Base-by-base conservation (phyloP, 2,113 vertebrate genomes). In the Rhizomys pruinosus region DNA sequence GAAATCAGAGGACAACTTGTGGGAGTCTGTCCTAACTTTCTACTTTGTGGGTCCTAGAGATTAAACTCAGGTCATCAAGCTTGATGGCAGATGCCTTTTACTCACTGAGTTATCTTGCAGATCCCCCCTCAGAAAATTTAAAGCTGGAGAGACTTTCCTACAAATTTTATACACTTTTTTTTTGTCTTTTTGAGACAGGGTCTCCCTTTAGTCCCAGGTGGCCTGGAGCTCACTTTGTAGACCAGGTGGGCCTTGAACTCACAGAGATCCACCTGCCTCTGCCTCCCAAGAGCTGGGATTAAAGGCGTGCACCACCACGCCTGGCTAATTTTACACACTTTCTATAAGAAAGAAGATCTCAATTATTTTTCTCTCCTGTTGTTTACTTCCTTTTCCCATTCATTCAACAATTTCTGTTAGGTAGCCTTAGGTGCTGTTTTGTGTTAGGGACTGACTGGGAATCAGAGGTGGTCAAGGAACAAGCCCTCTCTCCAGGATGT, bases 111-210 rank as follows among this genome's bases (percentile, higher is more conserved):
- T n/a, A 61, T 42, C 79, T 42, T 29, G 13, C 57, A 1, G 12
- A 15, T 15, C n/a, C n/a, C n/a, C n/a, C 29, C 10, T 13, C 29
- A 34, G 42, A 22, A 47, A 66, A 66, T 66, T 10, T 72, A 93
- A 63, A 94, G 59, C 42, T 42, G 55, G 23, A 96, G 84, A 68
- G n/a, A 85, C 37, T 94, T 94, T 92, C 91, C 71, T 81, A 19
- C 47, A 84, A 94, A 95, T 47, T 52, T 52, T 52, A 52, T 52
- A 52, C 6, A 52, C n/a, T n/a, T n/a, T n/a, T n/a, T n/a, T n/a
- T n/a, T n/a, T n/a, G n/a, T n/a, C n/a, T n/a, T n/a, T n/a, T n/a
- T n/a, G n/a, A n/a, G n/a, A n/a, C n/a, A n/a, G n/a, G n/a, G n/a
- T n/a, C n/a, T n/a, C n/a, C n/a, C n/a, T n/a, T n/a, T n/a, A n/a